Evolutionary conservation across 1,140 invertebrate species (phyloP).

Genomic region (Tachypleus tridentatus): DNA sequence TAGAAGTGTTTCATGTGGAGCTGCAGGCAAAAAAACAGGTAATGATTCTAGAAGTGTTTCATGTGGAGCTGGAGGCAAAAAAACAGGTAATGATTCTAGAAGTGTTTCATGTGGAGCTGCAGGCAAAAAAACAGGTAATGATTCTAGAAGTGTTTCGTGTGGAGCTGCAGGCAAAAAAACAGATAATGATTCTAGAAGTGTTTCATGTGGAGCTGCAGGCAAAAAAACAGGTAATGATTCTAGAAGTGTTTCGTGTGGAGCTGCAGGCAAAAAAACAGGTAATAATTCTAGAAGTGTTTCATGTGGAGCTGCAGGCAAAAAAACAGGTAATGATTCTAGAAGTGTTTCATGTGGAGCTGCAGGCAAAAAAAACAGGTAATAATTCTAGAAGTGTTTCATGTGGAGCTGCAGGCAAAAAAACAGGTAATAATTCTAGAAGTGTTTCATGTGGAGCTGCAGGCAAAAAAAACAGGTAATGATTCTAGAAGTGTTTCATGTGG

Average conservation of each 20-base stretch:
- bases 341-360: conserved; percentile 29
- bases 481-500: conserved; percentile 23
- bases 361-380: conserved; percentile 32
- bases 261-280: conserved; percentile 33
- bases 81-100: conserved; percentile 27
- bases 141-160: conserved; percentile 10
- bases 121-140: conserved; percentile 32
- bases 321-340: conserved; percentile 27
- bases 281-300: background rate
- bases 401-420: conserved; percentile 32
- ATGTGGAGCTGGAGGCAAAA: conserved; percentile 33
- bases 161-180: conserved; percentile 32
- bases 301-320: conserved; percentile 33
- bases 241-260: conserved; percentile 25
- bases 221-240: conserved; percentile 29
- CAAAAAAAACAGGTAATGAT: conserved; percentile 31
- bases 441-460: conserved; percentile 31
- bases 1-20: conserved; percentile 27
- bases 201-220: conserved; percentile 32
- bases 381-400: conserved; percentile 11
- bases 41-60: background rate
- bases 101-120: conserved; percentile 29
- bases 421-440: conserved; percentile 25
- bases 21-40: conserved; percentile 33
- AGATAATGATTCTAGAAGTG: conserved; percentile 24